Base-by-base conservation (phyloP, 2,888 invertebrate genomes). In the Agonopterix subpropinquella region DNA sequence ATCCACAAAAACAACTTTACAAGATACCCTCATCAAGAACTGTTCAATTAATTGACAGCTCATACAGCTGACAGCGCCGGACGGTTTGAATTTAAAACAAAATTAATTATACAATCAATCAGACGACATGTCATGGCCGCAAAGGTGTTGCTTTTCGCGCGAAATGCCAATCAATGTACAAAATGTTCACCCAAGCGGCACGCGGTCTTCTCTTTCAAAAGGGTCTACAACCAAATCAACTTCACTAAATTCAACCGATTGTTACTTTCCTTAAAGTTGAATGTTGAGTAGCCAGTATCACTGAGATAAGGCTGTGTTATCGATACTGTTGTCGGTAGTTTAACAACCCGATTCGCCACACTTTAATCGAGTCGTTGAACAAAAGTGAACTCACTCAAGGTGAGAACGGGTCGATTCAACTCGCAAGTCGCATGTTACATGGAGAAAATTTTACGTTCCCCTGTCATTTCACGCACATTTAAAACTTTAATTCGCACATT, bases 41-140 rank as follows among this genome's bases (percentile, higher is more conserved):
- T 79, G 85, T 85, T 83, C 71, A 73, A 80, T 83, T 84, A 85
- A 87, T 85, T 85, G 86, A 85, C 86, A 83, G 82, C 73, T 74
- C 73, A 69, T 71, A 77, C 75, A 71, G 62, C 73, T 70, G 77
- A 76, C 77, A 74, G 71, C 69, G 74, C 73, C 74, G 71, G 72
- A 67, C 69, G 71, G 72, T 77, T 79, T 78, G 73, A 80, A 80
- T 80, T 80, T 77, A 75, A 80, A 82, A 81, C 73, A 74, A 79
- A 86, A 86, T 86, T 86, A 86, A 86, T 85, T 84, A 85, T 84
- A 81, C 84, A 85, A 85, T 86, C 84, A 85, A 84, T 84, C 83
- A 78, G 72, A 71, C 64, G 77, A 77, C 77, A 73, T 78, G 83
- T 80, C 85, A 80, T 60, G 82, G 81, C 73, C 82, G 73, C 68